These are phyloP conservation scores for Anthrax anthrax DNA, from an alignment of 2,888 invertebrate species.

Conservation along the genomic window DNA sequence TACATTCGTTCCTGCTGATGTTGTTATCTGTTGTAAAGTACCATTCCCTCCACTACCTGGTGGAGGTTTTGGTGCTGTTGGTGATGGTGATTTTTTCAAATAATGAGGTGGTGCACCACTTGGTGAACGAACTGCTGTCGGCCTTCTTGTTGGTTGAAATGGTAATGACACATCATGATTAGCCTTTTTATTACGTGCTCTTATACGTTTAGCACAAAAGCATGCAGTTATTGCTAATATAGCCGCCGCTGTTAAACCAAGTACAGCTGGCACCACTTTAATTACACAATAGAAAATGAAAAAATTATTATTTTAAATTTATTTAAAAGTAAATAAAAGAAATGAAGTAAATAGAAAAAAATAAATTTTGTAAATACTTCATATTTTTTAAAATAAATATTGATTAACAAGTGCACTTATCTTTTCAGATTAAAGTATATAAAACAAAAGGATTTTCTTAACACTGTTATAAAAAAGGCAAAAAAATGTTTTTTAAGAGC, in stretches of 20 bases:
- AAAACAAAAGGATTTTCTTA: no score
- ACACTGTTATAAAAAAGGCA: no score
- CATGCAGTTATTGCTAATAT: constrained; percentile 31
- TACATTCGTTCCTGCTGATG: not conserved
- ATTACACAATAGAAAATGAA: constrained; percentile 1
- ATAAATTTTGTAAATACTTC: no score
- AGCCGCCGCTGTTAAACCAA: constrained; percentile 32
- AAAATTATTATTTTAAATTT: not conserved
- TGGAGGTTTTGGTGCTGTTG: constrained; percentile 47
- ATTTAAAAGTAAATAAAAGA: not conserved
- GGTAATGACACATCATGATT: constrained; percentile 31
- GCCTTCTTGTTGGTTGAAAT: constrained; percentile 35
- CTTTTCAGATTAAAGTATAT: no score
- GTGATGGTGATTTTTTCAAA: constrained; percentile 85
- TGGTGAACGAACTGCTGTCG: constrained; percentile 62
- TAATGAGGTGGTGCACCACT: constrained; percentile 67
- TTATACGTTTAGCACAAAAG: constrained; percentile 30
- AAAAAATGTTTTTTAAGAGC: no score
- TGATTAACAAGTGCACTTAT: no score
- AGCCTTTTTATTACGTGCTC: constrained; percentile 29
- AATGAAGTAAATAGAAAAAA: no score
- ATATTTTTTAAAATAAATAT: no score
- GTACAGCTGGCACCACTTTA: constrained; percentile 31
- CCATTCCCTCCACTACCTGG: no score
- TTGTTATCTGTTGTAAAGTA: constrained; percentile 4